phyloP scores from a whole-genome alignment of 2,888 invertebrate species.

The Euproctis similis region DNA sequence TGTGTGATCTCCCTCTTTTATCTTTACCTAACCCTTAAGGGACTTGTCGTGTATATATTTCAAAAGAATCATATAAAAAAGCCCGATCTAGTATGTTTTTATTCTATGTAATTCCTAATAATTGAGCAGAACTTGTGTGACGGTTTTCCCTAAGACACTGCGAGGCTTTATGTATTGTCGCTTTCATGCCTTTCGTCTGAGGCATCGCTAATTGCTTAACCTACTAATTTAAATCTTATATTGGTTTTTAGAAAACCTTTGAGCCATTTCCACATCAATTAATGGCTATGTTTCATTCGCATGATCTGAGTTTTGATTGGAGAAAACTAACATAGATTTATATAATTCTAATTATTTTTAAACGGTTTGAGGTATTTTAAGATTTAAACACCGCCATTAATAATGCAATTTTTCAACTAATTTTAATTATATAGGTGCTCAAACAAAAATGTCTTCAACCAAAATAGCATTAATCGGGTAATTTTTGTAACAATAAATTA shows the following conservation, averaged over 20 bases:
- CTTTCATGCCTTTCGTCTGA: slow-evolving; percentile 60
- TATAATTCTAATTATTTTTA: no score
- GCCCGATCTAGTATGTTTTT: slow-evolving; percentile 21
- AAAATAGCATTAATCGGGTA: slow-evolving; percentile 43
- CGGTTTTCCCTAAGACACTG: slow-evolving; percentile 62
- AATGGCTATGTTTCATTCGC: slow-evolving; percentile 37
- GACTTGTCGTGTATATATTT: no score
- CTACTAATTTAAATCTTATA: slow-evolving; percentile 61
- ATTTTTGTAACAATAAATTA: slow-evolving; percentile 51
- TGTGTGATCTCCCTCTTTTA: no score
- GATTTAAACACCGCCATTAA: no score
- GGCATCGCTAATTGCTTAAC: slow-evolving; percentile 69
- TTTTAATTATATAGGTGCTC: no score
- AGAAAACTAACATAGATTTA: no score
- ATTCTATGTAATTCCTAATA: slow-evolving; percentile 41
- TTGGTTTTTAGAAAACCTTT: slow-evolving; percentile 49
- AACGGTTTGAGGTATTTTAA: no score
- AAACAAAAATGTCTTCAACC: slow-evolving; percentile 29
- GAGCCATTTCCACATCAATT: slow-evolving; percentile 32
- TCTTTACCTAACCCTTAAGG: no score
- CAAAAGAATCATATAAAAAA: no score
- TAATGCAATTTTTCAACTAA: no score
- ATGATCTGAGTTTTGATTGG: slow-evolving; percentile 42
- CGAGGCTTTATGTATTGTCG: slow-evolving; percentile 65
- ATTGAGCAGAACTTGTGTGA: slow-evolving; percentile 66